Percentiles rank a stretch among this genome's conserved stretches.
Conservation (phyloP, 2,797 vertebrate genomes). For the Chaunax sp. region DNA sequence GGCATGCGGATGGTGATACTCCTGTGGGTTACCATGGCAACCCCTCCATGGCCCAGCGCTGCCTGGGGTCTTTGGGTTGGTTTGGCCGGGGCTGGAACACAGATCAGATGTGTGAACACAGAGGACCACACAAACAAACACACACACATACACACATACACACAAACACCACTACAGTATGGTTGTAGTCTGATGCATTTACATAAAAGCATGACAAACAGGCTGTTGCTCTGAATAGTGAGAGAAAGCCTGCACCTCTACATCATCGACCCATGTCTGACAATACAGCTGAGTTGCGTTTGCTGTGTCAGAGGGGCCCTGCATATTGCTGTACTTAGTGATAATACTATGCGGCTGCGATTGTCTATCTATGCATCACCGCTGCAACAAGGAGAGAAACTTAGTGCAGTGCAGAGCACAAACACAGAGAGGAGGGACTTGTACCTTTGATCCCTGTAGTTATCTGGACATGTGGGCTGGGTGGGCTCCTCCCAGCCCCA, state of each 20-base stretch:
- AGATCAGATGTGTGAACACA: conserved; percentile 25
- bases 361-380: conserved; percentile 33
- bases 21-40: conserved; percentile 89
- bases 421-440: conserved; percentile 2
- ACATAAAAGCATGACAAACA: conserved; percentile 19
- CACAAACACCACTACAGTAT: conserved; percentile 5
- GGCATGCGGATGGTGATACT: conserved; percentile 95
- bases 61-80: conserved; percentile 88
- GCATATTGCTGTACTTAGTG: not conserved
- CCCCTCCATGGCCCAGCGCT: conserved; percentile 85
- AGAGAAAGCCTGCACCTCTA: conserved; percentile 10
- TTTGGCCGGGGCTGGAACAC: conserved; percentile 88
- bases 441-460: conserved; percentile 93
- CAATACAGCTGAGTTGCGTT: conserved; percentile 11
- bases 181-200: conserved; percentile 17
- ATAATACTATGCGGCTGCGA: conserved; percentile 8
- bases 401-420: conserved; percentile 10
- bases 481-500: conserved; percentile 91
- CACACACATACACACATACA: conserved; percentile 16
- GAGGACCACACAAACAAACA: conserved; percentile 5
- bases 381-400: conserved; percentile 31
- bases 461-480: conserved; percentile 90
- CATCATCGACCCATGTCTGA: conserved; percentile 21
- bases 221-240: not conserved
- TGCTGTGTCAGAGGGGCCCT: conserved; percentile 20